A percentile compares a stretch with the other conserved stretches of the same genome.
These are phyloP conservation scores for Podargus strigoides DNA, from an alignment of 2,797 vertebrate genomes.

Conservation along the genomic window DNA sequence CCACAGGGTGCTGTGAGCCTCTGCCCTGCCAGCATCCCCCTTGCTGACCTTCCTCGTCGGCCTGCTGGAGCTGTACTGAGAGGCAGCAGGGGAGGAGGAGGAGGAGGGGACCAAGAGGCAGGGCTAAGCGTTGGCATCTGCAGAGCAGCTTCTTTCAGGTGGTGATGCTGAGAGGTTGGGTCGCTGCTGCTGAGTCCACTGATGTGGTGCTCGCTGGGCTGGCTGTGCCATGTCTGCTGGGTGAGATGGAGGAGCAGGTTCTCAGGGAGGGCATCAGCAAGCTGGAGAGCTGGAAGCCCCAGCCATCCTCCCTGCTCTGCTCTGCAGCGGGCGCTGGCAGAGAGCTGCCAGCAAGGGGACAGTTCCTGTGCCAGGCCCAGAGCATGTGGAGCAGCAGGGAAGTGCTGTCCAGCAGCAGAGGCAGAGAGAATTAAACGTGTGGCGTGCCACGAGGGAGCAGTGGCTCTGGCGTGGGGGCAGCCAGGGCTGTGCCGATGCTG, in stretches of 20 bases:
- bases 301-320: fast-evolving
- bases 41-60: neutral
- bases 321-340: neutral
- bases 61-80: neutral
- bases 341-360: neutral
- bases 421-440: neutral
- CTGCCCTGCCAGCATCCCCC: neutral
- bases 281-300: neutral
- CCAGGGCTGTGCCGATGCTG: fast-evolving
- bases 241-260: neutral
- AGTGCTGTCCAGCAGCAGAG: neutral
- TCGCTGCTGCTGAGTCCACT: neutral
- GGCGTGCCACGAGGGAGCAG: neutral
- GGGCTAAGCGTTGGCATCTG: neutral
- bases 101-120: neutral
- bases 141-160: fast-evolving
- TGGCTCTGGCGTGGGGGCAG: neutral
- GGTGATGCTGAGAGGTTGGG: neutral
- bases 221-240: fast-evolving
- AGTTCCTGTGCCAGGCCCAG: neutral
- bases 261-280: neutral
- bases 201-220: fast-evolving
- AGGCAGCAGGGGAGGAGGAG: neutral
- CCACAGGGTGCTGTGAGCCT: fast-evolving
- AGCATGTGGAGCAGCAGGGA: neutral